Base-by-base conservation (phyloP, 2,113 vertebrate genomes). In the Hyaena hyaena region DNA sequence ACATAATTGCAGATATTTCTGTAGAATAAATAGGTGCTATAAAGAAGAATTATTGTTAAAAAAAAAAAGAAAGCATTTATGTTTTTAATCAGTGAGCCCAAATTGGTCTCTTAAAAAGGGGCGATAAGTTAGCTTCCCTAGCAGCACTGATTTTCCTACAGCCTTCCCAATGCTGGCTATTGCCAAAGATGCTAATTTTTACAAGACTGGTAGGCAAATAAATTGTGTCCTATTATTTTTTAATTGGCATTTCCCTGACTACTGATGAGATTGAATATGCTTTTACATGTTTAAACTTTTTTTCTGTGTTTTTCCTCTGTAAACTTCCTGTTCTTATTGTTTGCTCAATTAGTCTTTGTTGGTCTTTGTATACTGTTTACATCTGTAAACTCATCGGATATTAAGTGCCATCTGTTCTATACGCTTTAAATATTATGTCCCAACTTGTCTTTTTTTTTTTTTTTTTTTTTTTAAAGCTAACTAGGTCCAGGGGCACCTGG, bases 111-210 rank as follows among this genome's bases (percentile, higher is more conserved):
- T 3, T 8, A 7, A 50, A 76, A 71, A 15, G 2, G 10, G 11
- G 0, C 5, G 5, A 11, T 19, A 7, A 11, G 31, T 58, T 12
- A 50, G 5, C 10, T 33, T 71, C 55, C 11, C 4, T 4, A 7
- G 6, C 2, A 21, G 10, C n/a, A 26, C 5, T 21, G 53, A 12
- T 0, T 31, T 26, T 8, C 39, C 35, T 6, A 17, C 1, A 16
- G 3, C 31, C 28, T 79, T 12, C 28, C 28, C 3, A 26, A 24
- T 9, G 5, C 24, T 31, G 24, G 4, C 17, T 31, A 45, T 33
- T 86, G 63, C 58, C 33, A 26, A 45, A 68, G 31, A 24, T n/a
- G 19, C 19, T 61, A 10, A 24, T 53, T 43, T 83, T 76, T 48
- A 11, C n/a, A 76, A 81, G 53, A 65, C 17, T 35, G 16, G 12